These are phyloP conservation scores for Intellagama lesueurii DNA, from an alignment of 2,797 vertebrate species.

Conservation along the genomic window DNA sequence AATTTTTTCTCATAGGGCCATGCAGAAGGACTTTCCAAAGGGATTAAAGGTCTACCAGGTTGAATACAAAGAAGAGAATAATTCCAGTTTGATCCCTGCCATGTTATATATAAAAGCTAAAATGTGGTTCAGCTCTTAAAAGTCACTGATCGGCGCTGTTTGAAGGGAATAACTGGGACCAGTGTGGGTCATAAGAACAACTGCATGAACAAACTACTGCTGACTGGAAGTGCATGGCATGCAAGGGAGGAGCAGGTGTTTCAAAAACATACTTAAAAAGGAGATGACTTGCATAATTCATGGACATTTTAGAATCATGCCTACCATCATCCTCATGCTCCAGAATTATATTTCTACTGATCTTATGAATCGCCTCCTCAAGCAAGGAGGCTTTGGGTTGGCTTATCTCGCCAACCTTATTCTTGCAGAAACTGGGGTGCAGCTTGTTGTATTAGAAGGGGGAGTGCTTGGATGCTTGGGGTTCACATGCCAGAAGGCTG, in stretches of 20 bases:
- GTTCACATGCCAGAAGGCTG: slow-evolving; percentile 1
- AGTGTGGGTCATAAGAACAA: background rate
- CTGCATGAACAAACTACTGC: background rate
- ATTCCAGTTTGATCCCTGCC: background rate
- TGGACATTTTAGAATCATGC: background rate
- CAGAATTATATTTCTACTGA: background rate
- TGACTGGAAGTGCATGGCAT: background rate
- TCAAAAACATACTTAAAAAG: background rate
- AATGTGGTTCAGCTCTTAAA: background rate
- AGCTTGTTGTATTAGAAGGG: background rate
- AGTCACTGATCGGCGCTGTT: background rate
- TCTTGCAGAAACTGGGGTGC: background rate
- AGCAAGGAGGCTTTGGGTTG: background rate
- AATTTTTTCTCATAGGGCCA: background rate
- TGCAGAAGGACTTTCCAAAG: background rate
- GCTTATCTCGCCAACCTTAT: background rate
- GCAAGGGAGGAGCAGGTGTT: background rate
- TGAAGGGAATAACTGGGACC: background rate
- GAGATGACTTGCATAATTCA: background rate
- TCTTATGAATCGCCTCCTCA: background rate
- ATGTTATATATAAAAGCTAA: background rate
- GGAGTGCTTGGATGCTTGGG: background rate
- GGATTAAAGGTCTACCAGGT: background rate
- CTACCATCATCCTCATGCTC: background rate
- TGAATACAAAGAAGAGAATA: background rate